Base-by-base conservation (phyloP, 2,113 vertebrate genomes). In the Cervus canadensis region DNA sequence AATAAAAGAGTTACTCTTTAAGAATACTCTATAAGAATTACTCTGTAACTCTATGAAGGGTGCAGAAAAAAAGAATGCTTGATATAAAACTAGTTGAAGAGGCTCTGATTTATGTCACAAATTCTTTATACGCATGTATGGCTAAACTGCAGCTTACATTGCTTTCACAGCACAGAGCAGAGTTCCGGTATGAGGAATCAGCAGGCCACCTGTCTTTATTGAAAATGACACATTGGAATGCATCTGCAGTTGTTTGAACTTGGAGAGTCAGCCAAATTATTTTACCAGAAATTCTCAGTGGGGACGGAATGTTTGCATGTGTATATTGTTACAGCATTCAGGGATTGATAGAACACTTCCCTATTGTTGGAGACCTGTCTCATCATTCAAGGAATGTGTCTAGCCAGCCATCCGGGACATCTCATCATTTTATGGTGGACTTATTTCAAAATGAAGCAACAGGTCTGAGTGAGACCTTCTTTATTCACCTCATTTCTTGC, bases 1-100 rank as follows among this genome's bases (percentile, higher is more conserved):
- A 95, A 96, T 96, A 97, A 86, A 83, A 2, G 36, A 11, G 60
- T 57, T 98, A 81, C 86, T 52, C 54, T 92, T 91, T 36, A 97
- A 0, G 10, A 74, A 74, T 40, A 92, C 96, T 98, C 89, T 92
- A 56, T 79, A 93, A 67, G 36, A n/a, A 40, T 57, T 98, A 81
- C 86, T 48, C 62, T 92, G 91, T 36, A 97, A 92, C 96, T 97
- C 93, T 91, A 56, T 79, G 76, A 89, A 96, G 89, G 98, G 94
- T 98, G 98, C 62, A 81, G 83, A 95, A 97, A 98, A 98, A 98
- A 98, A 98, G 83, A 98, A 98, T 97, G 82, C 4, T 94, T 40
- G 56, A 79, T 96, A 56, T 19, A 90, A 98, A 98, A 91, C 48
- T 86, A 87, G 76, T 25, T 59, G 86, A 96, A 97, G 89, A 92